phyloP scores from a whole-genome alignment of 2,888 invertebrate genomes.

The Heliconius ethilla region DNA sequence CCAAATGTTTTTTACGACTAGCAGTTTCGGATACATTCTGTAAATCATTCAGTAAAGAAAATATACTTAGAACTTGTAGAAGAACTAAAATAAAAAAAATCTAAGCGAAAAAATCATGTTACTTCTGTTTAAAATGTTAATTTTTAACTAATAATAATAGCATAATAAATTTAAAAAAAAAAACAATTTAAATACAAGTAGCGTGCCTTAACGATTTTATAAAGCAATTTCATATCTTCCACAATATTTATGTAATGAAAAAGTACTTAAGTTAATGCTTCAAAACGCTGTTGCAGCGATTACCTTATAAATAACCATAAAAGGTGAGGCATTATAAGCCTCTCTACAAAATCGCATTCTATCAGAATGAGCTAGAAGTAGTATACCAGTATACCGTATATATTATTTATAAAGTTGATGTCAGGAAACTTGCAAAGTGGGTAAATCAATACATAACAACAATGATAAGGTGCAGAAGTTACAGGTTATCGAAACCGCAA shows the following conservation, averaged over 20 bases:
- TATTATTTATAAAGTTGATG: slow-evolving; percentile 1
- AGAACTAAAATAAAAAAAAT: too few relatives aligned
- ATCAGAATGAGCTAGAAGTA: neutral
- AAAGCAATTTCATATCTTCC: neutral
- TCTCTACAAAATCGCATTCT: neutral
- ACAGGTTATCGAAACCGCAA: slow-evolving; percentile 16
- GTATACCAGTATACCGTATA: neutral
- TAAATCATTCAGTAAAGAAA: too few relatives aligned
- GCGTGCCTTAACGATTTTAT: neutral
- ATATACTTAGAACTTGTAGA: too few relatives aligned
- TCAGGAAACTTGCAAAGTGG: slow-evolving; percentile 11
- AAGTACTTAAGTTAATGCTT: slow-evolving; percentile 8
- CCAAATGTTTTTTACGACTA: too few relatives aligned
- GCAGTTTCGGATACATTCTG: too few relatives aligned
- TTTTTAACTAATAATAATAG: neutral
- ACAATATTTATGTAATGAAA: neutral
- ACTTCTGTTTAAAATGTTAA: too few relatives aligned
- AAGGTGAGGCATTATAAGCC: neutral
- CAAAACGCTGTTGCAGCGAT: slow-evolving; percentile 1
- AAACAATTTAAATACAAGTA: neutral
- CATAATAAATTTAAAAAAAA: neutral
- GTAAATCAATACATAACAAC: slow-evolving; percentile 20
- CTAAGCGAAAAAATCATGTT: too few relatives aligned
- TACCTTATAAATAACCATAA: neutral
- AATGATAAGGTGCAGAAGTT: slow-evolving; percentile 22